Conservation (phyloP, 1,140 invertebrate species). For the Bombus pascuorum region DNA sequence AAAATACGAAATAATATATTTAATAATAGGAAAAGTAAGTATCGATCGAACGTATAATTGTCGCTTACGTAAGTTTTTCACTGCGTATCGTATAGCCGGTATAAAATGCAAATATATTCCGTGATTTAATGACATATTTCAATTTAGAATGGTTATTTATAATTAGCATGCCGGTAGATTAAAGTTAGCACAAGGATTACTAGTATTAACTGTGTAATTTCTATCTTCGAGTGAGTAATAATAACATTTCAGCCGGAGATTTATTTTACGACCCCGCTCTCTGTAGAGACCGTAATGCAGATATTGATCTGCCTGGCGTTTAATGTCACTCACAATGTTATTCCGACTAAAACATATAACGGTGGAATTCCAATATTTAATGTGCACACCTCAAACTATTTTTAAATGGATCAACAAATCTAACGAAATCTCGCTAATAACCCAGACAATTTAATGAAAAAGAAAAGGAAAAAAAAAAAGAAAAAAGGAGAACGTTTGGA, state of each 20-base stretch:
- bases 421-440: constrained; percentile 26
- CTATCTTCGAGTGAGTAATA: constrained; percentile 45
- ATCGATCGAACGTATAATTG: too few relatives aligned
- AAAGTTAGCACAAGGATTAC: constrained; percentile 25
- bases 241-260: constrained; percentile 50
- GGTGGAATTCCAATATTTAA: constrained; percentile 56
- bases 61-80: not conserved
- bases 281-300: constrained; percentile 41
- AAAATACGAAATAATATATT: not conserved
- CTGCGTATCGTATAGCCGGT: not conserved
- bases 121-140: constrained; percentile 5
- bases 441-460: too few relatives aligned
- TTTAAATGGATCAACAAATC: constrained; percentile 30
- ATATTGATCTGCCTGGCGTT: constrained; percentile 62
- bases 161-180: constrained; percentile 29
- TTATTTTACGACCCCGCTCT: constrained; percentile 55
- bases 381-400: constrained; percentile 1
- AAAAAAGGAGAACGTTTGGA: not conserved
- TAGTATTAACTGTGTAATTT: constrained; percentile 58
- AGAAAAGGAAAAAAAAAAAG: too few relatives aligned
- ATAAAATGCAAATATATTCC: not conserved
- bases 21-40: too few relatives aligned
- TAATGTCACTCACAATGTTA: constrained; percentile 65
- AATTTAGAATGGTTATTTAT: constrained; percentile 26
- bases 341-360: constrained; percentile 55